These are phyloP conservation scores for Anseranas semipalmata DNA, from an alignment of 2,113 vertebrate genomes.

Conservation along the genomic window DNA sequence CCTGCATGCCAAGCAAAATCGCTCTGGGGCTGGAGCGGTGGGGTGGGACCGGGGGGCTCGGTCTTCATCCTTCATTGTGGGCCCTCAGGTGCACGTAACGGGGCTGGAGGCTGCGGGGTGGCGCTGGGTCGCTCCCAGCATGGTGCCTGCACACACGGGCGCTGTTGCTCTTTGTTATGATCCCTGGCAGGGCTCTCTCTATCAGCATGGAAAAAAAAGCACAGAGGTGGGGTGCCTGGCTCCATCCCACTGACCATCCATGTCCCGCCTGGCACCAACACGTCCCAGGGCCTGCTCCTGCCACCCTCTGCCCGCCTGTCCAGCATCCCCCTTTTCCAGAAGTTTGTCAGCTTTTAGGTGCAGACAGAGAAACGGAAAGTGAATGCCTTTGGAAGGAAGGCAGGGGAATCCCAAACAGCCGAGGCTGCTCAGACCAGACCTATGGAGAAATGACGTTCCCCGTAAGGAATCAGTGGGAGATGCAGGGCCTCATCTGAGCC, in stretches of 20 bases:
- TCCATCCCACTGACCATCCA: neutral
- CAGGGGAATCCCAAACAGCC: neutral
- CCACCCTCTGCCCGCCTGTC: neutral
- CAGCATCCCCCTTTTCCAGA: neutral
- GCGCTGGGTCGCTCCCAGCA: too few relatives aligned
- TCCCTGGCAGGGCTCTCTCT: too few relatives aligned
- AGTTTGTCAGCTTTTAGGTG: neutral
- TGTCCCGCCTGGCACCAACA: neutral
- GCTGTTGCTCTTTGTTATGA: too few relatives aligned
- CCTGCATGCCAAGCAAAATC: accelerated
- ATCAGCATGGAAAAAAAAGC: too few relatives aligned
- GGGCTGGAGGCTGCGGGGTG: too few relatives aligned
- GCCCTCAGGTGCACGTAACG: accelerated
- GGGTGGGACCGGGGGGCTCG: neutral
- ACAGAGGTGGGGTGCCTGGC: neutral
- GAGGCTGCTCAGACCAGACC: neutral
- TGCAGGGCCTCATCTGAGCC: neutral
- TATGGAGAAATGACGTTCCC: neutral
- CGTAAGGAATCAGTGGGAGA: neutral
- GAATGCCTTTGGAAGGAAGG: neutral
- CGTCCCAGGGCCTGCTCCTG: neutral
- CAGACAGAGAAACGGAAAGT: neutral
- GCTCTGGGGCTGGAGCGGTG: neutral
- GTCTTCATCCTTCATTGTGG: neutral
- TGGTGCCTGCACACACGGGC: too few relatives aligned